Evolutionary conservation across 2,113 vertebrate genomes (phyloP).

Genomic region (Neogobius melanostomus): DNA sequence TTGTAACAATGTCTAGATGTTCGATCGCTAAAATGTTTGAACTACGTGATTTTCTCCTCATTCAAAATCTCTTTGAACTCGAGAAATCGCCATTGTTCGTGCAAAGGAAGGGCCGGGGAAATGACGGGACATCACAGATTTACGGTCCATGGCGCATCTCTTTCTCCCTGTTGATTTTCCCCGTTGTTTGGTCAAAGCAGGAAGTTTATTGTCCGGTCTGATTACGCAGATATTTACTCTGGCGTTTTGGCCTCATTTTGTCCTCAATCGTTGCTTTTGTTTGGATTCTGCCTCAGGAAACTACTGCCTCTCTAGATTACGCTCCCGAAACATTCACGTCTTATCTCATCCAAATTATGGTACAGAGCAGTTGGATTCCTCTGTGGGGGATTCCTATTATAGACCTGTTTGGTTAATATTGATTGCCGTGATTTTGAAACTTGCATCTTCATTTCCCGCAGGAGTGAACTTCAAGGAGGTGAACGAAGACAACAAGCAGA

Average conservation of each 20-base stretch:
- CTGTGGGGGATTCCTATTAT: not conserved
- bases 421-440: not conserved
- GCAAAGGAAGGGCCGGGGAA: constrained; percentile 47
- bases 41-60: not conserved
- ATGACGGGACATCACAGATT: constrained; percentile 61
- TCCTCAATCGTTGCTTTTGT: constrained; percentile 63
- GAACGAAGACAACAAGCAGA: constrained; percentile 92
- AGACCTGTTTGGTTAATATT: not conserved
- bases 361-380: constrained; percentile 40
- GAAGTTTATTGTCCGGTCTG: constrained; percentile 78
- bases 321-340: constrained; percentile 56
- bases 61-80: constrained; percentile 35
- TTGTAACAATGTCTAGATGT: too few species aligned
- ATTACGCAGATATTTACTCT: constrained; percentile 72
- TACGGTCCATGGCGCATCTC: constrained; percentile 43
- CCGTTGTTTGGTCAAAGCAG: constrained; percentile 56
- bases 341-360: constrained; percentile 45
- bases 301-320: constrained; percentile 70
- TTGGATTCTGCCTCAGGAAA: constrained; percentile 79
- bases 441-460: constrained; percentile 44
- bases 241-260: constrained; percentile 60
- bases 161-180: constrained; percentile 58
- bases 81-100: constrained; percentile 58
- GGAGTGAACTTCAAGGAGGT: constrained; percentile 96
- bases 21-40: not conserved